Conservation (phyloP, 2,113 vertebrate genomes). For the Megaceryle torquata region DNA sequence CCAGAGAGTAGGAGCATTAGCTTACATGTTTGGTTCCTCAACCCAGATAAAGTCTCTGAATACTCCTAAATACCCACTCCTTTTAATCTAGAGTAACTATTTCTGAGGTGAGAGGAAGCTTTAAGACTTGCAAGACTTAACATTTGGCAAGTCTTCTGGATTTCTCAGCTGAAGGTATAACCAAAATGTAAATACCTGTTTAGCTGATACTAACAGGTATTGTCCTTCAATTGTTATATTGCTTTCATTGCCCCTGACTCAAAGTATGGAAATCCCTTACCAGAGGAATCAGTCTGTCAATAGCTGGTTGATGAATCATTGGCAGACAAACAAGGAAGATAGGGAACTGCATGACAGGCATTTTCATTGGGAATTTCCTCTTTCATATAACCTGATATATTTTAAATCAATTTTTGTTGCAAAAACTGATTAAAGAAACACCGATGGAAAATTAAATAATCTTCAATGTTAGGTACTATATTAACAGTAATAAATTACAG, state of each 20-base stretch:
- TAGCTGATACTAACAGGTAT: not conserved
- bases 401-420: not conserved
- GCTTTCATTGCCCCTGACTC: not conserved
- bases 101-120: not conserved
- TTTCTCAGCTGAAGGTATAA: not conserved
- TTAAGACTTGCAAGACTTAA: not conserved
- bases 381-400: not conserved
- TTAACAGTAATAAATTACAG: not conserved
- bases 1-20: not conserved
- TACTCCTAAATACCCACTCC: not conserved
- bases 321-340: conserved; percentile 29
- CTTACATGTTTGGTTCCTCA: accelerated
- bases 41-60: not conserved
- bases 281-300: not conserved
- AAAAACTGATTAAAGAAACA: not conserved
- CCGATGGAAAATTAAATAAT: not conserved
- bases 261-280: not conserved
- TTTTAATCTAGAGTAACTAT: not conserved
- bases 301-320: not conserved
- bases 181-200: not conserved
- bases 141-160: not conserved
- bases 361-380: not conserved
- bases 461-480: not conserved
- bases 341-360: not conserved
- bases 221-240: not conserved